These are phyloP conservation scores for Gymnorhina tibicen DNA, from an alignment of 2,113 vertebrate genomes.

Conservation along the genomic window DNA sequence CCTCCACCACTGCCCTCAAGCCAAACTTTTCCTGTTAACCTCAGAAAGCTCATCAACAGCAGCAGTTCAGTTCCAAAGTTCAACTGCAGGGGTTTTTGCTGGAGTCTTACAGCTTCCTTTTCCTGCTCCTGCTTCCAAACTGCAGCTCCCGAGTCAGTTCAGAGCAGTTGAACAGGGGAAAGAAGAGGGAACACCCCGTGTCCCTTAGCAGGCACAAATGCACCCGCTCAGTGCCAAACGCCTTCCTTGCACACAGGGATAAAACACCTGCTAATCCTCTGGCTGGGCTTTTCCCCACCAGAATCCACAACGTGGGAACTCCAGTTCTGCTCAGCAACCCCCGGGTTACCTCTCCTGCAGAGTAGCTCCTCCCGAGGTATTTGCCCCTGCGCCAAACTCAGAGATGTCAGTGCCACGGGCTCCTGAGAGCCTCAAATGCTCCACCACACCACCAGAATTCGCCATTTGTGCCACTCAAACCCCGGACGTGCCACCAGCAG, in stretches of 20 bases:
- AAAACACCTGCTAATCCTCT: background rate
- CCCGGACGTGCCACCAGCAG: background rate
- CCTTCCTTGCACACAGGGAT: too few species aligned
- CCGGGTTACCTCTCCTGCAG: background rate
- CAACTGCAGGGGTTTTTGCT: rapidly evolving
- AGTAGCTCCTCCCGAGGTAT: background rate
- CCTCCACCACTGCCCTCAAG: background rate
- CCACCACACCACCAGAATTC: background rate
- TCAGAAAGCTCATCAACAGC: background rate
- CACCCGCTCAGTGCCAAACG: background rate
- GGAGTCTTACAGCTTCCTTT: background rate
- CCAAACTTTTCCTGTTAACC: background rate
- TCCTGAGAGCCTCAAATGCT: background rate
- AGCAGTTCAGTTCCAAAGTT: background rate
- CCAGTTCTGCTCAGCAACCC: background rate
- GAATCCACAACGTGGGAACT: background rate
- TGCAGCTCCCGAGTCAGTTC: background rate
- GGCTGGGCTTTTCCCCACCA: background rate
- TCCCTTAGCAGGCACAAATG: background rate
- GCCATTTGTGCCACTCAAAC: background rate
- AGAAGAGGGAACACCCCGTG: background rate
- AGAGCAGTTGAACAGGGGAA: background rate
- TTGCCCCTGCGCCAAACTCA: background rate
- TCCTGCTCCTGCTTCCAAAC: background rate
- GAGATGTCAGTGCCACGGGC: background rate